Percentiles rank a stretch among this genome's conserved stretches.
These are phyloP conservation scores for Tragelaphus imberbis DNA, from an alignment of 2,113 vertebrate genomes.

Conservation along the genomic window DNA sequence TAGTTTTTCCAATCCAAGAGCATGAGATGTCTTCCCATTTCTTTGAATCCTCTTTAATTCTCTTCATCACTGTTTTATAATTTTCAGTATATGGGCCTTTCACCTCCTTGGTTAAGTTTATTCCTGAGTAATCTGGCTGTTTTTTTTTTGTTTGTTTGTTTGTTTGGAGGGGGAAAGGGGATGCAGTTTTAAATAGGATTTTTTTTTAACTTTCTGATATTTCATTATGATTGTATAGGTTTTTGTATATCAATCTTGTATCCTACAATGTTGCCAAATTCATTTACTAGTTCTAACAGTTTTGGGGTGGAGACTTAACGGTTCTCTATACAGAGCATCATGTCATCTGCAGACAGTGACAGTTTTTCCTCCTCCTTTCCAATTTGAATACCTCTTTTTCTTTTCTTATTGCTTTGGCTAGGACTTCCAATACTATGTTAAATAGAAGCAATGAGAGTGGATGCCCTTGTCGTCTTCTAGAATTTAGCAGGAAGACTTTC, in stretches of 20 bases:
- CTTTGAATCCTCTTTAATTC: not conserved
- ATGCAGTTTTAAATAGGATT: not conserved
- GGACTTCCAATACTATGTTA: not conserved
- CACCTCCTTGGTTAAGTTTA: not conserved
- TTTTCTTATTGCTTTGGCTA: not conserved
- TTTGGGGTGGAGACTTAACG: not conserved
- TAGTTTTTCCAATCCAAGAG: not conserved
- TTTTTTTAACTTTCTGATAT: not conserved
- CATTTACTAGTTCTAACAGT: not conserved
- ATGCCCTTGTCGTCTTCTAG: not conserved
- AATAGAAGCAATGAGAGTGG: not conserved
- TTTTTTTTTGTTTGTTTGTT: not conserved
- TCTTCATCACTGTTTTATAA: not conserved
- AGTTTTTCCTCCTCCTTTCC: not conserved
- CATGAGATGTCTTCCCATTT: not conserved
- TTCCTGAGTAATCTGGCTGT: not conserved
- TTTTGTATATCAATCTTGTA: not conserved
- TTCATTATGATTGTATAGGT: not conserved
- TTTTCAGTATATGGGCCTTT: not conserved
- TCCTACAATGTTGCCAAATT: not conserved
- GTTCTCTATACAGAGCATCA: not conserved
- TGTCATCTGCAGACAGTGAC: not conserved
- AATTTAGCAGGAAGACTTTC: not conserved
- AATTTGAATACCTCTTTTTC: not conserved
- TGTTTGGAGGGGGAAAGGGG: not conserved